Percentiles rank a stretch among this genome's conserved stretches.
Evolutionary conservation across 2,113 vertebrate species (phyloP).

Genomic region (Semnornis frantzii): DNA sequence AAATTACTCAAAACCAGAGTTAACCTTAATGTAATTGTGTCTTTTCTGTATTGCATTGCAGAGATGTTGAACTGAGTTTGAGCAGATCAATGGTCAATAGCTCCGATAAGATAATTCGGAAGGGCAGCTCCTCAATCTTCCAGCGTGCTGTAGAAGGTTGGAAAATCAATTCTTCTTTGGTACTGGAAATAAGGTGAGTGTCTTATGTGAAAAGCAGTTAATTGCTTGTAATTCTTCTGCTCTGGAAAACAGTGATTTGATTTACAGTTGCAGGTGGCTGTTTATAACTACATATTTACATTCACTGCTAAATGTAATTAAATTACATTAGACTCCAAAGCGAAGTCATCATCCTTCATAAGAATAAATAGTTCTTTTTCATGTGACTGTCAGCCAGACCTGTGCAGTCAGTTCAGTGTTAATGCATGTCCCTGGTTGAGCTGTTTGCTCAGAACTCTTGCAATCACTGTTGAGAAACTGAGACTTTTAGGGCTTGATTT

Average conservation of each 20-base stretch:
- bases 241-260: conserved; percentile 8
- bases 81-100: conserved; percentile 84
- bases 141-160: conserved; percentile 78
- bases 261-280: conserved; percentile 6
- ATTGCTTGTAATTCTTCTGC: not conserved
- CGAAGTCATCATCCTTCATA: not conserved
- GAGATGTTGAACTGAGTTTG: conserved; percentile 80
- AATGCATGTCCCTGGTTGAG: not conserved
- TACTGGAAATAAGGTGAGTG: conserved; percentile 86
- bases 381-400: not conserved
- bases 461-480: not conserved
- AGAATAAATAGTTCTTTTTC: not conserved
- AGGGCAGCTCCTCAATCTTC: conserved; percentile 77
- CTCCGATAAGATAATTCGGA: conserved; percentile 79
- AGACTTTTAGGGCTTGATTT: not conserved
- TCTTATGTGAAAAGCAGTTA: not conserved
- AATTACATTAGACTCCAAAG: not conserved
- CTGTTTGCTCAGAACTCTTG: not conserved
- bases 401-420: not conserved
- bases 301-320: not conserved
- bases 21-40: not conserved
- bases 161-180: conserved; percentile 87
- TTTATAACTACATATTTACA: not conserved
- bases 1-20: not conserved
- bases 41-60: conserved; percentile 73